phyloP scores from a whole-genome alignment of 1,140 invertebrate genomes.

The Panagrolaimus sp. region DNA sequence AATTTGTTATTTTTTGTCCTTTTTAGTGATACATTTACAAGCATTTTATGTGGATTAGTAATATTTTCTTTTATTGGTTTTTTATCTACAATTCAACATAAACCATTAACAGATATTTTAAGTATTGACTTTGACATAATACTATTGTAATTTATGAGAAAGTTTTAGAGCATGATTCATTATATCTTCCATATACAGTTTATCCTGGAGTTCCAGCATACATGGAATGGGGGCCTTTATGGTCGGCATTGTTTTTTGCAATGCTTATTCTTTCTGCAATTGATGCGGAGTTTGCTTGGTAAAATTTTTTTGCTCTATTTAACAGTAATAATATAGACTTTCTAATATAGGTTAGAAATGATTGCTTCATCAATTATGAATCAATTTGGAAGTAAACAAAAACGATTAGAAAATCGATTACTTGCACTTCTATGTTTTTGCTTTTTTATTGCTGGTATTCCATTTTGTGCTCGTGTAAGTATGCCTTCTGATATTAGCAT shows the following conservation, averaged over 20 bases:
- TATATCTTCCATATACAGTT: slow-evolving; percentile 51
- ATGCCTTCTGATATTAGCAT: too few species aligned
- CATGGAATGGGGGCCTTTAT: slow-evolving; percentile 50
- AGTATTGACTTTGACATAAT: slow-evolving; percentile 32
- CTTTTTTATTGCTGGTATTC: slow-evolving; percentile 47
- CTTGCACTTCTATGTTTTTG: slow-evolving; percentile 39
- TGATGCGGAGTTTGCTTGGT: slow-evolving; percentile 56
- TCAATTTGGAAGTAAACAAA: slow-evolving; percentile 45
- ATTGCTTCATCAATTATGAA: slow-evolving; percentile 55
- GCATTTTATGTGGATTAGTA: slow-evolving; percentile 53
- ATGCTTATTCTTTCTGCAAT: slow-evolving; percentile 52
- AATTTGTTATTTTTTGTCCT: slow-evolving; percentile 11
- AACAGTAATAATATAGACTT: background rate
- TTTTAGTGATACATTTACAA: slow-evolving; percentile 49
- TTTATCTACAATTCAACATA: slow-evolving; percentile 42
- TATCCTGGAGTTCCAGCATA: slow-evolving; percentile 52
- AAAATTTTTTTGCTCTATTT: background rate
- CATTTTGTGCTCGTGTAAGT: slow-evolving; percentile 40
- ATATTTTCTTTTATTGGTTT: slow-evolving; percentile 55
- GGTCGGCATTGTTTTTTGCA: slow-evolving; percentile 51
- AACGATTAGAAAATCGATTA: slow-evolving; percentile 42
- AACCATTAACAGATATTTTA: slow-evolving; percentile 44
- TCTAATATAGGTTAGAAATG: slow-evolving; percentile 51
- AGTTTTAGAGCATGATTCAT: slow-evolving; percentile 48
- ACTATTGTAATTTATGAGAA: too few species aligned